phyloP scores from a whole-genome alignment of 2,113 vertebrate species.

The Catharus bicknelli region DNA sequence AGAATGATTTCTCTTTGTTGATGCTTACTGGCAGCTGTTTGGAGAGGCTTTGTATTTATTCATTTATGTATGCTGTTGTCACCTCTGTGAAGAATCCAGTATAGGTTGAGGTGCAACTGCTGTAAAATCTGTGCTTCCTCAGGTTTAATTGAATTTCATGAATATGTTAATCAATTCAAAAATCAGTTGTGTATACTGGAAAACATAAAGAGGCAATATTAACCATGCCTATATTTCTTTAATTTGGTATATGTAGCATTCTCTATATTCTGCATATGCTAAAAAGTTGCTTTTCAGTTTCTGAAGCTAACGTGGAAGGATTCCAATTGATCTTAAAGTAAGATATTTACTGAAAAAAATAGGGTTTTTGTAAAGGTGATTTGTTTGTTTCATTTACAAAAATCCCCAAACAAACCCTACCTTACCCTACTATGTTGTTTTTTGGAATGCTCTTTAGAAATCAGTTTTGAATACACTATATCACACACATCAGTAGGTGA shows the following conservation, averaged over 20 bases:
- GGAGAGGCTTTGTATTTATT: background rate
- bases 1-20: background rate
- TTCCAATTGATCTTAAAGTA: background rate
- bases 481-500: background rate
- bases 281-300: background rate
- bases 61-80: background rate
- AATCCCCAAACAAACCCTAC: fast-evolving
- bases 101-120: background rate
- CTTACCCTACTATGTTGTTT: background rate
- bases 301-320: background rate
- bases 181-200: background rate
- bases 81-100: background rate
- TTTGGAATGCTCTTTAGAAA: background rate
- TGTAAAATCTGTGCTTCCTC: background rate
- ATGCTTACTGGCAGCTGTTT: background rate
- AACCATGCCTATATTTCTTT: background rate
- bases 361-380: background rate
- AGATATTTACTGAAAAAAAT: background rate
- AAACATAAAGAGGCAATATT: background rate
- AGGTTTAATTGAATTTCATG: background rate
- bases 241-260: background rate
- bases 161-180: background rate
- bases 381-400: background rate
- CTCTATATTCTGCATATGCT: background rate
- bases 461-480: background rate